Base-by-base conservation (phyloP, 2,888 invertebrate species). In the Calliphora vomitoria region DNA sequence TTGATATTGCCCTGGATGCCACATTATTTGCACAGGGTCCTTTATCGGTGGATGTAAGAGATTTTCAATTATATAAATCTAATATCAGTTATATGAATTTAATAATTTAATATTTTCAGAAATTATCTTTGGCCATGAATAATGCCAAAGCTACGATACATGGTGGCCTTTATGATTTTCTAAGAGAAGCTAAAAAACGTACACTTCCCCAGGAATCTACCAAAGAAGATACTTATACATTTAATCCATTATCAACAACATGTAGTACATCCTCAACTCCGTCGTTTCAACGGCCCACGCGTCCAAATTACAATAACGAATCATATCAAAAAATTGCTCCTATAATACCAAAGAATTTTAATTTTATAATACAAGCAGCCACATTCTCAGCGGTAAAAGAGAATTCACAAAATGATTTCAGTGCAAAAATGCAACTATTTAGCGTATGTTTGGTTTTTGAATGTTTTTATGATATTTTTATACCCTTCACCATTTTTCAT, bases 291-390 rank as follows among this genome's bases (percentile, higher is more conserved):
- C 60, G 50, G n/a, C 35, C 83, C n/a, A 10, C 44, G 50, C 20
- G 80, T 25, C 58, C 69, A 74, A 87, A 89, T 71, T 93, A 93
- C 50, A 92, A 92, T 80, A 94, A 94, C 88, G 95, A 95, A 79
- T 92, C 96, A 78, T 95, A 96, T 91, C 94, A 95, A 55, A 95
- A 96, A 92, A 94, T 97, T 87, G 95, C 96, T 31, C 97, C 97
- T 38, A 95, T 97, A 88, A 95, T 97, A 94, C 97, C 97, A 94
- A 97, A 97, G 96, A 97, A 96, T 93, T 96, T 97, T 92, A 95
- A 95, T 91, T 94, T 97, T 90, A 96, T 95, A 93, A 95, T 97
- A 90, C 96, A 97, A 90, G 95, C 96, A 89, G 96, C 97, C 0
- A 95, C 95, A 41, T 93, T 97, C 82, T 95, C 95, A 62, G 96